These are phyloP conservation scores for Onychostoma macrolepis DNA, from an alignment of 2,113 vertebrate genomes.

Conservation along the genomic window DNA sequence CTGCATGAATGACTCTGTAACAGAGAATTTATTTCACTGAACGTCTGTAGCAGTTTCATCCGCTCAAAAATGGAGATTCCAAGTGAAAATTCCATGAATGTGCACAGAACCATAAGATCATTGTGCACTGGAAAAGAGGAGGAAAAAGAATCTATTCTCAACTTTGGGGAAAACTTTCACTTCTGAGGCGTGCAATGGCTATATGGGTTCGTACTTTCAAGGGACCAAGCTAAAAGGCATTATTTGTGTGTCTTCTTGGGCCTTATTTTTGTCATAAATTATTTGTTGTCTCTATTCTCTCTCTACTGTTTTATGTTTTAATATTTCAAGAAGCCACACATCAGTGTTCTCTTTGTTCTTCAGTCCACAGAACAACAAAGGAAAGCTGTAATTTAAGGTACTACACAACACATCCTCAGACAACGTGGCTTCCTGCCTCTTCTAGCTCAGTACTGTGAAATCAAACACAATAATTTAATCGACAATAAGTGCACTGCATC, in stretches of 20 bases:
- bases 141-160: background rate
- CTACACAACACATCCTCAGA: background rate
- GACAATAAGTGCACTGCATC: constrained; percentile 10
- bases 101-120: constrained; percentile 60
- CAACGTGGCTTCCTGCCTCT: background rate
- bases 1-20: constrained; percentile 57
- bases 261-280: constrained; percentile 73
- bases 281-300: constrained; percentile 69
- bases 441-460: background rate
- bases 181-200: background rate
- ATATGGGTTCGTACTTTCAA: background rate
- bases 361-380: constrained; percentile 52
- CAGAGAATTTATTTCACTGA: constrained; percentile 56
- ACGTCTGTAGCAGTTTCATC: constrained; percentile 36
- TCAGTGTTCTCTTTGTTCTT: constrained; percentile 64
- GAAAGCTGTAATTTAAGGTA: constrained; percentile 26
- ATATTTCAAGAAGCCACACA: constrained; percentile 73
- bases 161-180: constrained; percentile 5
- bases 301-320: constrained; percentile 67
- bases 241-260: constrained; percentile 65
- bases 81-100: constrained; percentile 55
- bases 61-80: constrained; percentile 49
- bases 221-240: constrained; percentile 60
- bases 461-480: constrained; percentile 19
- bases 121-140: constrained; percentile 50